Evolutionary conservation across 2,888 invertebrate species (phyloP), one percentile per base, ranked within the genome.

Genomic region (Prosapia bicincta): DNA sequence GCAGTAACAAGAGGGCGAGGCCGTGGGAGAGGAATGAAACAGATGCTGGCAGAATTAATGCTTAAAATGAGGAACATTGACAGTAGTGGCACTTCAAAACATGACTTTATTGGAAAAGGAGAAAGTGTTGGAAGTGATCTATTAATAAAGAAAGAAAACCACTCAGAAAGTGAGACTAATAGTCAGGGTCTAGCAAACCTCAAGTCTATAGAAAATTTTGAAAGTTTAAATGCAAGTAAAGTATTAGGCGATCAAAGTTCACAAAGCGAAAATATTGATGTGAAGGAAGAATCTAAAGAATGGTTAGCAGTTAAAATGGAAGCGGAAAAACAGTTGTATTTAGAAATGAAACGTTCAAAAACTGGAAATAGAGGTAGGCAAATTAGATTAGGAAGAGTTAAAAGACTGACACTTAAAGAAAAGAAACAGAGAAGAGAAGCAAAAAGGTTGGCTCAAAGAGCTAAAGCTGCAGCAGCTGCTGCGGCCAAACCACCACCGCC

Each of bases 211-310:
- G 54, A 54, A 20, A 54, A 54, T 9, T 54, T 54, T 54, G 54
- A 54, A 54, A 54, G 54, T 20, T 20, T 54, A 9, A 54, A 54
- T 13, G 20, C 54, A 20, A 20, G 20, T 54, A 54, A 54, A 20
- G 13, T 54, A 1, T 54, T 54, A 54, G 13, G 20, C 54, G 20
- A 1, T 20, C 1, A 2, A 6, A 54, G 54, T 20, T 54, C 54
- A 54, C n/a, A 6, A 20, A 5, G 20, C 5, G 54, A 54, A 5
- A 54, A 54, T 20, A 76, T 77, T 72, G 71, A 76, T 26, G 75
- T 78, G 26, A 79, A 80, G 26, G 75, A 77, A 32, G 77, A 79
- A 28, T 79, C 76, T 15, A 78, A 77, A 23, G 78, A 76, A 65
- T 77, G 76, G 24, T 78, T 77, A 43, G 77, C 72, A 73, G 68